Conservation (phyloP, 2,888 invertebrate species). For the Drosophila greeni region DNA sequence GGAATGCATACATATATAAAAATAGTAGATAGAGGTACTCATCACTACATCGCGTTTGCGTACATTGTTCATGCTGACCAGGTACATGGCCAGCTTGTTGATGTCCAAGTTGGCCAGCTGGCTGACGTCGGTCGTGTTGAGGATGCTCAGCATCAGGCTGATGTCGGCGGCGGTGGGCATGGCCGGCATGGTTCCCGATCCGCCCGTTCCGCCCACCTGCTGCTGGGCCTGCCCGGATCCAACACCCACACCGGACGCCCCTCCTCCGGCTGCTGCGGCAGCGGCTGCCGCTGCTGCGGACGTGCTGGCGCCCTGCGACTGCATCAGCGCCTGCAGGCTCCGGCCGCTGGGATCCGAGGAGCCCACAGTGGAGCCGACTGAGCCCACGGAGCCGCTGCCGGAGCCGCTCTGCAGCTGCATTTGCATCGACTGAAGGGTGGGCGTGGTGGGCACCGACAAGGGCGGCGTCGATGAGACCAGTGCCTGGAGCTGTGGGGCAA, state of each 20-base stretch:
- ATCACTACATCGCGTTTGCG: conserved; percentile 60
- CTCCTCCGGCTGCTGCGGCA: conserved; percentile 59
- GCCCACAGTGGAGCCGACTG: conserved; percentile 5
- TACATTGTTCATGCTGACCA: conserved; percentile 82
- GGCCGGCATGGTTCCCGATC: conserved; percentile 63
- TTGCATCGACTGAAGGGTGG: conserved; percentile 78
- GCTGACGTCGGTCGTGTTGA: conserved; percentile 80
- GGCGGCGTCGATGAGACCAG: conserved; percentile 78
- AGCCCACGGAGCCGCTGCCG: conserved; percentile 46
- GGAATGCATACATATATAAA: conserved; percentile 7
- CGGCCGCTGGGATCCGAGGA: conserved; percentile 67
- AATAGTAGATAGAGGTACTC: conserved; percentile 39
- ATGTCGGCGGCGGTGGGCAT: conserved; percentile 79
- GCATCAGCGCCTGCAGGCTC: conserved; percentile 77
- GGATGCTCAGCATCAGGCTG: conserved; percentile 78
- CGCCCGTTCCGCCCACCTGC: conserved; percentile 59
- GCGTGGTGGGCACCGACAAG: conserved; percentile 77
- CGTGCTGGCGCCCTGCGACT: conserved; percentile 73
- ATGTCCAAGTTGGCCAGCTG: conserved; percentile 86
- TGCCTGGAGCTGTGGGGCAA: conserved; percentile 77
- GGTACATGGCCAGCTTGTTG: conserved; percentile 86
- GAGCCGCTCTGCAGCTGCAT: conserved; percentile 76
- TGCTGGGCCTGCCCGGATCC: conserved; percentile 51
- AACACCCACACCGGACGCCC: conserved; percentile 47
- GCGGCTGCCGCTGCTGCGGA: conserved; percentile 76